Evolutionary conservation across 2,888 invertebrate genomes (phyloP).

Genomic region (Vannuccia rotundouncinata): DNA sequence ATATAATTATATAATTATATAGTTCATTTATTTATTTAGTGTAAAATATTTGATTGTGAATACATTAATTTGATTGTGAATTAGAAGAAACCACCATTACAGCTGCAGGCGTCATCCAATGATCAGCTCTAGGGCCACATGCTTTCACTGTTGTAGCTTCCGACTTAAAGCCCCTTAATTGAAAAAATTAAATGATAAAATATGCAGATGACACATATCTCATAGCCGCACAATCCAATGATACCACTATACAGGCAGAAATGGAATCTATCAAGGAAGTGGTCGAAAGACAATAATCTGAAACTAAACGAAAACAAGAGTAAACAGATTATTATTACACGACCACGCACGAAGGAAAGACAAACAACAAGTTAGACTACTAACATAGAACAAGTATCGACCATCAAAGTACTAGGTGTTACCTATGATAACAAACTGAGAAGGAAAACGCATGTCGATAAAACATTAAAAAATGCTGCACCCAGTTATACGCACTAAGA

Average conservation of each 20-base stretch:
- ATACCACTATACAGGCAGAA: background rate
- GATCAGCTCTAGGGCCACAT: no score
- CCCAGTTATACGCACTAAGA: slow-evolving; percentile 5
- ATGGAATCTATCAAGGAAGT: background rate
- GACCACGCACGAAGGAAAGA: background rate
- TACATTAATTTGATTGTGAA: no score
- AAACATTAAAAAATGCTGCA: slow-evolving; percentile 23
- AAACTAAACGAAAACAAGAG: background rate
- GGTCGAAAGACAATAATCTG: background rate
- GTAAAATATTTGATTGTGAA: no score
- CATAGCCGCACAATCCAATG: background rate
- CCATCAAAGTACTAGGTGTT: background rate
- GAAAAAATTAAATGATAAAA: background rate
- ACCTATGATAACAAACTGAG: background rate
- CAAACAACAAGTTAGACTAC: background rate
- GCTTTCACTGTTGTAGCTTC: no score
- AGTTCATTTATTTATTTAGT: no score
- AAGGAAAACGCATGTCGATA: background rate
- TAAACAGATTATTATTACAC: background rate
- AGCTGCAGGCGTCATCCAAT: no score
- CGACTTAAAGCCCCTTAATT: background rate
- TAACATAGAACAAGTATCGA: background rate
- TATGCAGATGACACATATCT: background rate
- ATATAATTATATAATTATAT: no score
- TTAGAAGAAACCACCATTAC: no score